A percentile compares a stretch with the other conserved stretches of the same genome.
phyloP scores from a whole-genome alignment of 2,797 vertebrate species.

The Galaxias olidus region DNA sequence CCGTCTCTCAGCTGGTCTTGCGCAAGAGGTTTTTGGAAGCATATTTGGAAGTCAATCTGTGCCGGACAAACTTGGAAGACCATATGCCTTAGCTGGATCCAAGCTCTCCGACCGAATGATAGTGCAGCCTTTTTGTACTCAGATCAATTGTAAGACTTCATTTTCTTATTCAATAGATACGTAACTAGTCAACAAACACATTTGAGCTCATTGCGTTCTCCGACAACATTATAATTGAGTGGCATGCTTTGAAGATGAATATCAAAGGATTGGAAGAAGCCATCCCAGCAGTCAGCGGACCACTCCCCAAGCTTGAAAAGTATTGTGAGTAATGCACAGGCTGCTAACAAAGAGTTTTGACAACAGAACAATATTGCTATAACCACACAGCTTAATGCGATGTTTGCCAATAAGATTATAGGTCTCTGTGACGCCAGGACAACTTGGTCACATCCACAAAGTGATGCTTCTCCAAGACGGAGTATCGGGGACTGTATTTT shows the following conservation, averaged over 20 bases:
- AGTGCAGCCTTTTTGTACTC: too few species aligned
- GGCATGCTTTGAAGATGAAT: conserved; percentile 11
- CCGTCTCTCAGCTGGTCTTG: background rate
- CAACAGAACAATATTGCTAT: conserved; percentile 49
- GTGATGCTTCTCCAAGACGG: too few species aligned
- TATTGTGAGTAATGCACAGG: background rate
- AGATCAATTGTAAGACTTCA: too few species aligned
- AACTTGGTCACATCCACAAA: conserved; percentile 35
- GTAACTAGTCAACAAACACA: too few species aligned
- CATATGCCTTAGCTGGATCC: too few species aligned
- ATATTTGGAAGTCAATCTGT: too few species aligned
- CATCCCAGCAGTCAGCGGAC: conserved; percentile 13
- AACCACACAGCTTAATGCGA: conserved; percentile 53
- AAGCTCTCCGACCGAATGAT: too few species aligned
- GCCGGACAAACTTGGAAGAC: too few species aligned
- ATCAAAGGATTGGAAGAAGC: conserved; percentile 27
- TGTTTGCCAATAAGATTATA: conserved; percentile 33
- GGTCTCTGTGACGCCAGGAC: conserved; percentile 9
- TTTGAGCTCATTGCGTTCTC: too few species aligned
- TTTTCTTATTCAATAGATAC: too few species aligned
- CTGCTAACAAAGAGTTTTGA: conserved; percentile 34
- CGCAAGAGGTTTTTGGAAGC: too few species aligned
- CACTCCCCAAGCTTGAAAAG: conserved; percentile 38
- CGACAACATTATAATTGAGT: conserved; percentile 10
- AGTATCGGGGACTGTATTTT: too few species aligned